Conservation (phyloP, 2,888 invertebrate species). For the Elysia crispata region DNA sequence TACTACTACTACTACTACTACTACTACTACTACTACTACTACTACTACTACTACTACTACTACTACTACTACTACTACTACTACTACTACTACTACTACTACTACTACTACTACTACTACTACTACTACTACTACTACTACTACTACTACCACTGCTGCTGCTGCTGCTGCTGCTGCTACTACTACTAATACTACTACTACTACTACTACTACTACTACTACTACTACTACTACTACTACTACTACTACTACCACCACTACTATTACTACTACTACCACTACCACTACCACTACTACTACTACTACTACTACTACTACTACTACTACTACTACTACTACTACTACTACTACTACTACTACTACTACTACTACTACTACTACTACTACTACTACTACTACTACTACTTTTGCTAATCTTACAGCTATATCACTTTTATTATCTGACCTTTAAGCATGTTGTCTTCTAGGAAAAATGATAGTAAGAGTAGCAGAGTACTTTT, state of each 20-base stretch:
- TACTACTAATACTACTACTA: too few species aligned
- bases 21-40: background rate
- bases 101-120: slow-evolving; percentile 38
- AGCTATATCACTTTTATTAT: too few species aligned
- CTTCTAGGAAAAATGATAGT: too few species aligned
- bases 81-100: slow-evolving; percentile 37
- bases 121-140: slow-evolving; percentile 36
- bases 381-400: slow-evolving; percentile 37
- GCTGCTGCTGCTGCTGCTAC: too few species aligned
- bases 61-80: slow-evolving; percentile 37
- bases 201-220: too few species aligned
- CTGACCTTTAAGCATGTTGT: background rate
- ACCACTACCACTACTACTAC: background rate
- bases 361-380: slow-evolving; percentile 38
- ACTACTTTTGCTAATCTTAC: slow-evolving; percentile 5
- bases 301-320: slow-evolving; percentile 27
- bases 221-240: slow-evolving; percentile 25
- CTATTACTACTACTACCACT: too few species aligned
- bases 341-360: slow-evolving; percentile 37
- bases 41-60: slow-evolving; percentile 29
- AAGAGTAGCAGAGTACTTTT: too few species aligned
- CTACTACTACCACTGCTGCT: too few species aligned
- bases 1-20: too few species aligned
- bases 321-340: slow-evolving; percentile 37
- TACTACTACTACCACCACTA: too few species aligned